A percentile compares a stretch with the other conserved stretches of the same genome.
phyloP scores from a whole-genome alignment of 2,113 vertebrate genomes.

The Corythornis cristatus region DNA sequence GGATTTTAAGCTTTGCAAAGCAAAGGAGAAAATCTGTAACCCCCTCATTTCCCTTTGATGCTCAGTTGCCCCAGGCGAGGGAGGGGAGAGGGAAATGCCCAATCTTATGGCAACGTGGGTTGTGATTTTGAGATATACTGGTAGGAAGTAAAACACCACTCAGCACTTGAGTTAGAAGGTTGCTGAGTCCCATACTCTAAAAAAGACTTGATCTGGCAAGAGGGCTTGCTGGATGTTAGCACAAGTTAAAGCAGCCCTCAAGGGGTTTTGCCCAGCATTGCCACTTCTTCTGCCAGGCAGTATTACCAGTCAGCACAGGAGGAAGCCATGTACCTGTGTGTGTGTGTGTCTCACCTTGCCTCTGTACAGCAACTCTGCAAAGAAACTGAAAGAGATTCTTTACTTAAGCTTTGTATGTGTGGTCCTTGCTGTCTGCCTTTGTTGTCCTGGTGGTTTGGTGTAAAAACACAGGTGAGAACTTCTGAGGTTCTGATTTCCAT shows the following conservation, averaged over 20 bases:
- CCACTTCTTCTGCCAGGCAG: accelerated
- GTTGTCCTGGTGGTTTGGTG: background rate
- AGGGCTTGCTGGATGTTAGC: background rate
- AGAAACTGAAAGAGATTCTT: background rate
- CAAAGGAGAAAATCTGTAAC: conserved; percentile 8
- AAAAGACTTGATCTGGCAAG: background rate
- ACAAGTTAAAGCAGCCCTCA: background rate
- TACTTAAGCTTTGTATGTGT: accelerated
- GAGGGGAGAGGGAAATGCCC: background rate
- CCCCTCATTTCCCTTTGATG: background rate
- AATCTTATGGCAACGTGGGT: background rate
- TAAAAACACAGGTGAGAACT: background rate
- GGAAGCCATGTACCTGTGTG: accelerated
- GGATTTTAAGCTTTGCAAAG: conserved; percentile 43
- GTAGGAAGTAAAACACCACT: background rate
- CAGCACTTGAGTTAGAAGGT: background rate
- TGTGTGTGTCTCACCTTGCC: background rate
- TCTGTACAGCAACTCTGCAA: background rate
- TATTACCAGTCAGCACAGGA: background rate
- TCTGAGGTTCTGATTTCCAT: background rate
- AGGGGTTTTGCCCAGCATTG: background rate
- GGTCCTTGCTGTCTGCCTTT: background rate
- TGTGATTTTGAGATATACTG: background rate
- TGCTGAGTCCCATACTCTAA: accelerated
- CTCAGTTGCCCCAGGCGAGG: background rate